phyloP scores from a whole-genome alignment of 2,113 vertebrate genomes.

The Mungos mungo region DNA sequence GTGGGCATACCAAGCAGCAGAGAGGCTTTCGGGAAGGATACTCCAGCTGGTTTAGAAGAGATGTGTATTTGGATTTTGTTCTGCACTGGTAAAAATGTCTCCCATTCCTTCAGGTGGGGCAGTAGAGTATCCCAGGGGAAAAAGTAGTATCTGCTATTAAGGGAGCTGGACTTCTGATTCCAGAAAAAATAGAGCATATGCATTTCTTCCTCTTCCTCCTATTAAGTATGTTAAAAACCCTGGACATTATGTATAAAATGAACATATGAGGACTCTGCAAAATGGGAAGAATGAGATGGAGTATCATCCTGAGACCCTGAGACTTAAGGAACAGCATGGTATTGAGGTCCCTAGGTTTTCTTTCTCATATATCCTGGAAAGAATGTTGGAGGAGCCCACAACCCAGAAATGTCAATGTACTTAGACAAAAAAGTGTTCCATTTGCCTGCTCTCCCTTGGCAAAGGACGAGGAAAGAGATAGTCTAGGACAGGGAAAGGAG shows the following conservation, averaged over 20 bases:
- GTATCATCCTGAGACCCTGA: neutral
- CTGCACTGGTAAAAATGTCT: neutral
- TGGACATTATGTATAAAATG: neutral
- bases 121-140: neutral
- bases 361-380: neutral
- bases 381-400: neutral
- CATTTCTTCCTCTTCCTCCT: neutral
- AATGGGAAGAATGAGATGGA: neutral
- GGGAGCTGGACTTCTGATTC: neutral
- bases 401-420: neutral
- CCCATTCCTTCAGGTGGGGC: neutral
- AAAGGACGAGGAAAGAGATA: neutral
- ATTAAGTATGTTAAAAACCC: neutral
- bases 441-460: neutral
- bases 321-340: neutral
- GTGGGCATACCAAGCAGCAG: neutral
- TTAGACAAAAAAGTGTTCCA: neutral
- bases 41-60: neutral
- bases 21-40: neutral
- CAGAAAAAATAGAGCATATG: neutral
- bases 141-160: neutral
- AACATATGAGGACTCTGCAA: neutral
- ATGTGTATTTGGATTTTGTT: neutral
- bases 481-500: neutral
- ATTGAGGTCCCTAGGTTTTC: neutral